A percentile compares a stretch with the other conserved stretches of the same genome.
phyloP scores from a whole-genome alignment of 2,888 invertebrate species.

The Celastrina argiolus region DNA sequence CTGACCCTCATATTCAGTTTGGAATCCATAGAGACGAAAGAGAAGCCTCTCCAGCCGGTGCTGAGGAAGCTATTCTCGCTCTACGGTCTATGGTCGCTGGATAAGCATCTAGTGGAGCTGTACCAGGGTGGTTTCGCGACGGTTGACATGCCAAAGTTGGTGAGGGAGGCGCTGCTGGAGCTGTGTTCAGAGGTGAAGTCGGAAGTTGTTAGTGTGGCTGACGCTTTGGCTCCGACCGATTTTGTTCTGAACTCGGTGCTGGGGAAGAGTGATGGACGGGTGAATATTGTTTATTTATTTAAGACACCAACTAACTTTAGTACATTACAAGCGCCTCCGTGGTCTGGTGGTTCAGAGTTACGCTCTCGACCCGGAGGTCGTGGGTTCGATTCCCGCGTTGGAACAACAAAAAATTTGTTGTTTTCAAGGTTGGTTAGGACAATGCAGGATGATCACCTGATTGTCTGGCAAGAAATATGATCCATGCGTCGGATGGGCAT shows the following conservation, averaged over 20 bases:
- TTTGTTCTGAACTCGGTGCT: constrained; percentile 92
- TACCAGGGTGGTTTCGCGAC: constrained; percentile 82
- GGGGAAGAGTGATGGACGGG: constrained; percentile 90
- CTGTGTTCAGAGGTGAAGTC: constrained; percentile 84
- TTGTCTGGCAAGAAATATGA: no score
- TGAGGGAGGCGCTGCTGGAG: constrained; percentile 82
- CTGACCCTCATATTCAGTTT: constrained; percentile 76
- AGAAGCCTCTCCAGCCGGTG: constrained; percentile 59
- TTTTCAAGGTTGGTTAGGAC: no score
- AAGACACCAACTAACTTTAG: no score
- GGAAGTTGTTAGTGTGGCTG: constrained; percentile 87
- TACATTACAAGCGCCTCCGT: no score
- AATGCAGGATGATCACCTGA: no score
- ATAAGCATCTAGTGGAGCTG: constrained; percentile 84
- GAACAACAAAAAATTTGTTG: no score
- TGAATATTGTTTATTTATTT: no score
- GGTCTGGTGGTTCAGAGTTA: no score
- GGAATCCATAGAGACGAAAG: constrained; percentile 60
- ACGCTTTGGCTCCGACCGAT: constrained; percentile 93
- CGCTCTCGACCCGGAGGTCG: no score
- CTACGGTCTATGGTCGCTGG: constrained; percentile 72
- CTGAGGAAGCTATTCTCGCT: constrained; percentile 65
- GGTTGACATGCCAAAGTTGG: constrained; percentile 76
- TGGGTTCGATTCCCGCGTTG: no score
- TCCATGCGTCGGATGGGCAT: no score